These are phyloP conservation scores for Carassius gibelio DNA, from an alignment of 2,113 vertebrate species.

Conservation along the genomic window DNA sequence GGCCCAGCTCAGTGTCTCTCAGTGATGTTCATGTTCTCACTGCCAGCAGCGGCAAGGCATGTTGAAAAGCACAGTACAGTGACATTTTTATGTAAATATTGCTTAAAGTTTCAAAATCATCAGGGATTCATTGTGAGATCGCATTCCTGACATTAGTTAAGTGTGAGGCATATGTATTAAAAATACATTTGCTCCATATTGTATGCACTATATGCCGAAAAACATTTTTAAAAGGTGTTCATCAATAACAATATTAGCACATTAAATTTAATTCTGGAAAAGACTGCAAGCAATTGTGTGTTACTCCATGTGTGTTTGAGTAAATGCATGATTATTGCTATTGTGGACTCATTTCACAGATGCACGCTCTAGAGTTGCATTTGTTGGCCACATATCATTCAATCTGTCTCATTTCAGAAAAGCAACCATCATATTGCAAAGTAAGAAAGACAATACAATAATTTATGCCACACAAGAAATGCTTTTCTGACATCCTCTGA, in stretches of 20 bases:
- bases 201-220: constrained; percentile 50
- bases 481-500: no score
- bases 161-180: constrained; percentile 43
- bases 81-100: constrained; percentile 51
- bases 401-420: background rate
- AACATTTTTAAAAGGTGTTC: constrained; percentile 57
- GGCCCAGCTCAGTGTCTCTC: constrained; percentile 19
- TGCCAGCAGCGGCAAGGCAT: background rate
- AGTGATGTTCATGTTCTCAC: background rate
- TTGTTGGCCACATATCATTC: background rate
- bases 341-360: no score
- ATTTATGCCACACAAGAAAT: no score
- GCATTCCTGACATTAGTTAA: constrained; percentile 65
- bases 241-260: constrained; percentile 70
- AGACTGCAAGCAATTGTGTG: background rate
- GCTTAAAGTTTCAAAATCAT: constrained; percentile 42
- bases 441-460: background rate
- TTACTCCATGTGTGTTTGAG: background rate
- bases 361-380: background rate
- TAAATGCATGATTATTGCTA: background rate
- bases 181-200: constrained; percentile 52
- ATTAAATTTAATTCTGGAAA: constrained; percentile 69
- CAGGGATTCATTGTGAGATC: constrained; percentile 52
- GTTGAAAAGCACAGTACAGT: background rate
- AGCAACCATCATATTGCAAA: background rate